phyloP scores from a whole-genome alignment of 2,888 invertebrate genomes.

The Trichogramma evanescens region DNA sequence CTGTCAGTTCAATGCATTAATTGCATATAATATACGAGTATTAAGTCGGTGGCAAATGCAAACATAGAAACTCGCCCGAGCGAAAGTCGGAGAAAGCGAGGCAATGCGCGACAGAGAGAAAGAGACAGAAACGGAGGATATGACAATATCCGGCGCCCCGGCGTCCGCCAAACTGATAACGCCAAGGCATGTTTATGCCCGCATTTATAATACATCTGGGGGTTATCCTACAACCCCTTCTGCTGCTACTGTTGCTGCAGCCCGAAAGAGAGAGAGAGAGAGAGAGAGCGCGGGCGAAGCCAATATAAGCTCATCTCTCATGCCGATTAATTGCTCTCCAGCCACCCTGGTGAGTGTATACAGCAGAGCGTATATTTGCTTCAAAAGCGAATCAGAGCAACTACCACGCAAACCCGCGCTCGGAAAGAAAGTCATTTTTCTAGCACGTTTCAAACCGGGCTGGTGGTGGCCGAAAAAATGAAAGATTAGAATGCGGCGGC shows the following conservation, averaged over 20 bases:
- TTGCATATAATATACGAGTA: too few species aligned
- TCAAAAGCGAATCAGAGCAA: constrained; percentile 15
- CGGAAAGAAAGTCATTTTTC: constrained; percentile 9
- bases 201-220: constrained; percentile 42
- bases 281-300: too few species aligned
- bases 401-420: background rate
- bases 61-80: background rate
- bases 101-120: constrained; percentile 10
- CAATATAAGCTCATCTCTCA: constrained; percentile 12
- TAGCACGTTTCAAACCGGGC: background rate
- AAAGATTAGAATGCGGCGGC: too few species aligned
- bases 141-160: constrained; percentile 49
- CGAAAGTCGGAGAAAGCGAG: background rate
- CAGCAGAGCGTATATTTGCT: background rate
- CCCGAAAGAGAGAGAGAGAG: background rate
- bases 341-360: background rate
- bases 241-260: constrained; percentile 22
- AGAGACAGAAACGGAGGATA: constrained; percentile 41
- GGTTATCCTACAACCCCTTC: constrained; percentile 33
- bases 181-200: constrained; percentile 47
- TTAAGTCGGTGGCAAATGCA: too few species aligned
- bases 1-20: too few species aligned
- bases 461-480: too few species aligned
- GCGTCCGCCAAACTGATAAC: constrained; percentile 49
- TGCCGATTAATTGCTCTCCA: constrained; percentile 17